Percentiles rank a stretch among this genome's conserved stretches.
Evolutionary conservation across 2,797 vertebrate genomes (phyloP).

Genomic region (Limnodromus scolopaceus): DNA sequence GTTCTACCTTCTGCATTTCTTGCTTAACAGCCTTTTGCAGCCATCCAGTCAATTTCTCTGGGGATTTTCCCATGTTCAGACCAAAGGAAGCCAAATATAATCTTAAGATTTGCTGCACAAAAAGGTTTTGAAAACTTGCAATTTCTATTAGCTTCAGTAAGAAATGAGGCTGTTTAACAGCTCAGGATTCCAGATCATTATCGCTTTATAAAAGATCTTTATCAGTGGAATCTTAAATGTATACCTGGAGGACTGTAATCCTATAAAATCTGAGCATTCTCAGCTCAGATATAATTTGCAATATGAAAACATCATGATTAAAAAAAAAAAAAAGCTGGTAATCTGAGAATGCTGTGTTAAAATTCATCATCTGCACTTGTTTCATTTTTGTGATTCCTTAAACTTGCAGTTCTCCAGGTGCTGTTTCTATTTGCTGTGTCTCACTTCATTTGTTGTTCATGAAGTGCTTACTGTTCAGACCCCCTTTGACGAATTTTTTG

Average conservation of each 20-base stretch:
- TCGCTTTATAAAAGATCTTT: neutral
- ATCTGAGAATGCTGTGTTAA: neutral
- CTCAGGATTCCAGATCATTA: neutral
- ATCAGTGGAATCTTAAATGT: neutral
- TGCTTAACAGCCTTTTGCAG: neutral
- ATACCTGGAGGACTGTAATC: neutral
- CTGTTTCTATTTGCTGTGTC: conserved; percentile 23
- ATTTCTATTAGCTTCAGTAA: neutral
- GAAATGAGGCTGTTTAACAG: neutral
- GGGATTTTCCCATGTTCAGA: neutral
- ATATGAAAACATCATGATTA: neutral
- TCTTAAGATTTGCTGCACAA: neutral
- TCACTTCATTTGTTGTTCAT: conserved; percentile 41
- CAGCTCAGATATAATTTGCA: neutral
- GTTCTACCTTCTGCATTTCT: neutral
- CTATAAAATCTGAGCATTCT: neutral
- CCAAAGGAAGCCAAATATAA: neutral
- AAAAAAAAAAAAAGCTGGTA: neutral
- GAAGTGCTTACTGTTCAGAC: conserved; percentile 1
- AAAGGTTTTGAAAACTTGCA: neutral
- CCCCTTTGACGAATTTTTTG: neutral
- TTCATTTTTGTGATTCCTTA: conserved; percentile 5
- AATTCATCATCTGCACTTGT: neutral
- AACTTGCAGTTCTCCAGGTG: neutral
- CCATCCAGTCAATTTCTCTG: neutral